Conservation (phyloP, 1,140 invertebrate genomes). For the Diabrotica undecimpunctata region DNA sequence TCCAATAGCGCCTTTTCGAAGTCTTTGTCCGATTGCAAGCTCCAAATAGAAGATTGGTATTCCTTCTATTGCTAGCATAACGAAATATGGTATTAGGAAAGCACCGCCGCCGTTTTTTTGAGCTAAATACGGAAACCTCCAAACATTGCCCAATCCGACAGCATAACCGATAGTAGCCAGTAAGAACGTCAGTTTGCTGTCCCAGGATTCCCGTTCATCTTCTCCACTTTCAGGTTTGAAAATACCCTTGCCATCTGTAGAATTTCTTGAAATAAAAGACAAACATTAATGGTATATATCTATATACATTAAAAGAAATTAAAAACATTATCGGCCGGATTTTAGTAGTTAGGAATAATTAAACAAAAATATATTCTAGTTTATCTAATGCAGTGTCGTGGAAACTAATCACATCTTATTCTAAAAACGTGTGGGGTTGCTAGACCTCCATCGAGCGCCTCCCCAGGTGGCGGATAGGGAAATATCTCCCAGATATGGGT, state of each 20-base stretch:
- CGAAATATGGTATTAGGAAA: conserved; percentile 90
- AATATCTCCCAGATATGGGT: no score
- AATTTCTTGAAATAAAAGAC: conserved; percentile 13
- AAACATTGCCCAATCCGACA: conserved; percentile 93
- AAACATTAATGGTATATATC: no score
- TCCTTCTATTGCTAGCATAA: conserved; percentile 89
- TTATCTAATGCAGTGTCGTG: no score
- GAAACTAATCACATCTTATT: no score
- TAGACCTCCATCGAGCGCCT: no score
- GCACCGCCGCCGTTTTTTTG: conserved; percentile 92
- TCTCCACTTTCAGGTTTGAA: conserved; percentile 71
- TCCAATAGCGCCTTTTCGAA: conserved; percentile 90
- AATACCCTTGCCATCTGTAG: conserved; percentile 47
- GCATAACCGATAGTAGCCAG: conserved; percentile 86
- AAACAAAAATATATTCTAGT: no score
- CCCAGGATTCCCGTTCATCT: conserved; percentile 87
- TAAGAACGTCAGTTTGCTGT: conserved; percentile 87
- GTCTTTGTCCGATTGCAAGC: conserved; percentile 84
- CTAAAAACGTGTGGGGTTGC: no score
- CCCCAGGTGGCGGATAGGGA: no score
- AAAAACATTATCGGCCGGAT: no score
- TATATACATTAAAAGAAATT: no score
- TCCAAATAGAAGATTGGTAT: conserved; percentile 94
- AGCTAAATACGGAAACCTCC: conserved; percentile 87
- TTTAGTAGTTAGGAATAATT: no score